Evolutionary conservation across 2,888 invertebrate genomes (phyloP).

Genomic region (Asteroscopus sphinx): DNA sequence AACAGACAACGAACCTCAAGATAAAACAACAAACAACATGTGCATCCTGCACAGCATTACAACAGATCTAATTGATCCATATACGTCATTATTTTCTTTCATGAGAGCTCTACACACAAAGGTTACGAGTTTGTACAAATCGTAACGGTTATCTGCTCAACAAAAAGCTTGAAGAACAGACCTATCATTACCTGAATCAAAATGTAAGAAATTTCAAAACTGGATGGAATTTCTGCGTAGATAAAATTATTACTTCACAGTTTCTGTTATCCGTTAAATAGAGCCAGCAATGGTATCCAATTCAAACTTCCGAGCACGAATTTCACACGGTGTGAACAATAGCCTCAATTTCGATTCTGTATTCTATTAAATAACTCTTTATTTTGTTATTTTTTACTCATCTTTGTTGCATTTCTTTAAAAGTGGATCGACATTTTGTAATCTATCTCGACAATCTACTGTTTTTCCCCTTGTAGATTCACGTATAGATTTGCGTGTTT

Average conservation of each 20-base stretch:
- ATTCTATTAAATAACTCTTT: constrained; percentile 64
- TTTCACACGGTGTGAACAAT: constrained; percentile 75
- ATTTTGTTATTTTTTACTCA: constrained; percentile 44
- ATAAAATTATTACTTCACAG: constrained; percentile 57
- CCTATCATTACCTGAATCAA: constrained; percentile 2
- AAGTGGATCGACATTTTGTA: constrained; percentile 35
- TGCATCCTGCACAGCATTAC: constrained; percentile 27
- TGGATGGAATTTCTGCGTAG: constrained; percentile 33
- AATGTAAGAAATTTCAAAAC: constrained; percentile 29
- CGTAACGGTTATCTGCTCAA: not conserved
- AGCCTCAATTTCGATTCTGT: constrained; percentile 64
- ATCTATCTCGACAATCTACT: constrained; percentile 16
- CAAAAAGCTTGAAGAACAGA: constrained; percentile 4
- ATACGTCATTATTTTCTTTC: constrained; percentile 19
- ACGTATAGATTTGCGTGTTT: constrained; percentile 14
- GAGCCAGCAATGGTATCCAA: constrained; percentile 57
- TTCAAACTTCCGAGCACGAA: constrained; percentile 60
- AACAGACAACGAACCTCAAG: constrained; percentile 8
- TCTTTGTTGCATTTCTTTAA: constrained; percentile 39
- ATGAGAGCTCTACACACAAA: not conserved
- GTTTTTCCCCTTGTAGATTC: constrained; percentile 10
- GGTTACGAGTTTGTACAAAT: constrained; percentile 6
- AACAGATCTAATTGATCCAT: constrained; percentile 26
- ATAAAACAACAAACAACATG: constrained; percentile 23
- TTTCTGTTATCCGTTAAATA: constrained; percentile 62